Base-by-base conservation (phyloP, 2,797 vertebrate genomes). In the Cyprinella venusta region DNA sequence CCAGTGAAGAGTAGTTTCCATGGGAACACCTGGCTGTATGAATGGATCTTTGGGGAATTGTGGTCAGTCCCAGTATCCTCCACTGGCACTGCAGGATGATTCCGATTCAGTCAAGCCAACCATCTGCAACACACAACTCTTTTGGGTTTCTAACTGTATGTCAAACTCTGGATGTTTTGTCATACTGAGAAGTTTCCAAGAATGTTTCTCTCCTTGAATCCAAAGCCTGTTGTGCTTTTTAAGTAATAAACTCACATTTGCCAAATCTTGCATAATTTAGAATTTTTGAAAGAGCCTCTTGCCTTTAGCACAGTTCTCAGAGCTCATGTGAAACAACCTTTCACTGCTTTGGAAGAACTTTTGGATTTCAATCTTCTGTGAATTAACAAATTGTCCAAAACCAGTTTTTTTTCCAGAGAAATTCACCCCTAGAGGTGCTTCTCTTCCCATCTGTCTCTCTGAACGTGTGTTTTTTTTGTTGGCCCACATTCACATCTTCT, bases 1-100 rank as follows among this genome's bases (percentile, higher is more conserved):
- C 90, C 83, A 91, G 88, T 88, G 86, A 89, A 90, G 90, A 87
- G 83, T 86, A 13, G 91, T 93, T 91, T 90, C 90, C 90, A 91
- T 91, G 91, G 93, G 86, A 93, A 93, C 91, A 38, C 56, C 74
- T 82, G 79, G 83, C 83, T 85, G 86, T 84, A 56, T 85, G 90
- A 93, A 93, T 91, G 89, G 86, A 86, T 85, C 85, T 91, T 63
- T 76, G 40, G 74, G 65, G 59, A 76, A 48, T 54, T 36, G 45
- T 61, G 68, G 79, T 80, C 80, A 52, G 36, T 84, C 85, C 59
- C 80, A 71, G 36, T 50, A 24, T 81, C 80, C 61, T 82, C 10
- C 63, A 26, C 45, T 76, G 40, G 33, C 59, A 77, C 50, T 8
- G n/a, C 16, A 82, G 48, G 40, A 68, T 1, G 30, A 64, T 67